These are phyloP conservation scores for Lasius fuliginosus DNA, from an alignment of 2,888 invertebrate species.

Conservation along the genomic window DNA sequence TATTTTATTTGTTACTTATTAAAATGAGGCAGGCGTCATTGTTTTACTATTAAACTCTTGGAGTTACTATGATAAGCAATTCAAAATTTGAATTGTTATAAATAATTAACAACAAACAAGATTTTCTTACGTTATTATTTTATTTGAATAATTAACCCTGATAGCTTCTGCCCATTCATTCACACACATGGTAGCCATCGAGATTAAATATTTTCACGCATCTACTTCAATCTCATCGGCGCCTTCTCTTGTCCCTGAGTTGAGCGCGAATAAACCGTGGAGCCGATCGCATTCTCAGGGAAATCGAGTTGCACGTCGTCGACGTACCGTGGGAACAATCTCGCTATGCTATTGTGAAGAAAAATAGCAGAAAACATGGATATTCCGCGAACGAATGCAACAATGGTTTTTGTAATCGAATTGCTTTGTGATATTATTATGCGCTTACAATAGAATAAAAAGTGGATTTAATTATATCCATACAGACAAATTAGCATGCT, in stretches of 20 bases:
- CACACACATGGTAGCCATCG: neutral
- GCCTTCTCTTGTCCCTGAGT: slow-evolving; percentile 52
- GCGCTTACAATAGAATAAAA: neutral
- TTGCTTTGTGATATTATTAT: slow-evolving; percentile 3
- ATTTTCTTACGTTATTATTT: neutral
- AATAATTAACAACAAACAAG: neutral
- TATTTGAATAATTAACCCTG: neutral
- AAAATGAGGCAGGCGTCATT: too few species aligned
- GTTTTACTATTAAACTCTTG: too few species aligned
- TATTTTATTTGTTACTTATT: too few species aligned
- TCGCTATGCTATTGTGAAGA: slow-evolving; percentile 21
- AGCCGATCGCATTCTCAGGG: slow-evolving; percentile 54
- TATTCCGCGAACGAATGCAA: neutral
- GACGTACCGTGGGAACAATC: slow-evolving; percentile 47
- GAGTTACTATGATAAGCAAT: neutral
- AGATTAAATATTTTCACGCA: slow-evolving; percentile 41
- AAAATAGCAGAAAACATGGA: slow-evolving; percentile 30
- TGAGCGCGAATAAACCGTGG: slow-evolving; percentile 34
- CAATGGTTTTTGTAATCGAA: slow-evolving; percentile 27
- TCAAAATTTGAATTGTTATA: neutral
- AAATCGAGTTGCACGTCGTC: slow-evolving; percentile 54
- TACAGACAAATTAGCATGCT: neutral
- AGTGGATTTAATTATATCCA: neutral
- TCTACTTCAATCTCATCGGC: slow-evolving; percentile 33
- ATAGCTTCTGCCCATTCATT: neutral